Evolutionary conservation across 1,140 invertebrate species (phyloP).

Genomic region (Bombus fervidus): DNA sequence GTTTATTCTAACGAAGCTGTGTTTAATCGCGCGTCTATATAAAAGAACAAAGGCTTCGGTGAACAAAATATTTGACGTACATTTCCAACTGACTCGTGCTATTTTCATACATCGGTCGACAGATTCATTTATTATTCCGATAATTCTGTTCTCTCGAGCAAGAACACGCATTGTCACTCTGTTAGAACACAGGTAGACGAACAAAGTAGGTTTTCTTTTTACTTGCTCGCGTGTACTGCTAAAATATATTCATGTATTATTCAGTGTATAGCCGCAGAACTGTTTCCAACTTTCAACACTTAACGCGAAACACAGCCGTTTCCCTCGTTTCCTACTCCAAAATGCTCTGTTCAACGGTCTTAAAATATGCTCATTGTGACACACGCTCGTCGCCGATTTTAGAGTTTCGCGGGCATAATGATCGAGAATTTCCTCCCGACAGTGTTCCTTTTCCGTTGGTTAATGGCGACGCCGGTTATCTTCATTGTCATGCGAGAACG

Average conservation of each 20-base stretch:
- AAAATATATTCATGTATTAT: slow-evolving; percentile 8
- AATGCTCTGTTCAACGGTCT: neutral
- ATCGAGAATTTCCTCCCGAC: slow-evolving; percentile 25
- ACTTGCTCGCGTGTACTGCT: neutral
- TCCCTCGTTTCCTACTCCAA: neutral
- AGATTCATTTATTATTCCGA: neutral
- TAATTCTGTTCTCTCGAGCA: neutral
- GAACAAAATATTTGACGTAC: too few relatives aligned
- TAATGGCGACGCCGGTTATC: slow-evolving; percentile 9
- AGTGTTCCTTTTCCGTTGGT: slow-evolving; percentile 11
- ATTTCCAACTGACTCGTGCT: too few relatives aligned
- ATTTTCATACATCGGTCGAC: neutral
- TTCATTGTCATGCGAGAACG: slow-evolving; percentile 50
- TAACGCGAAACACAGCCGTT: neutral
- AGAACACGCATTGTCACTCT: neutral
- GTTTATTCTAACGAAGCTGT: too few relatives aligned
- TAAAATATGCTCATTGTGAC: slow-evolving; percentile 7
- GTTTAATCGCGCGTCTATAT: too few relatives aligned
- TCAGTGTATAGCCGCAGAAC: neutral
- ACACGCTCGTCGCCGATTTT: neutral
- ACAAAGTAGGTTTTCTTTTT: slow-evolving; percentile 2
- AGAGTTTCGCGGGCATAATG: slow-evolving; percentile 4
- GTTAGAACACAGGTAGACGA: neutral
- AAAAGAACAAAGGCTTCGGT: too few relatives aligned
- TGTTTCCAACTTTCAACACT: slow-evolving; percentile 8